Evolutionary conservation across 2,888 invertebrate species (phyloP), one percentile per base, ranked within the genome.

Genomic region (Anthoptus insignis): DNA sequence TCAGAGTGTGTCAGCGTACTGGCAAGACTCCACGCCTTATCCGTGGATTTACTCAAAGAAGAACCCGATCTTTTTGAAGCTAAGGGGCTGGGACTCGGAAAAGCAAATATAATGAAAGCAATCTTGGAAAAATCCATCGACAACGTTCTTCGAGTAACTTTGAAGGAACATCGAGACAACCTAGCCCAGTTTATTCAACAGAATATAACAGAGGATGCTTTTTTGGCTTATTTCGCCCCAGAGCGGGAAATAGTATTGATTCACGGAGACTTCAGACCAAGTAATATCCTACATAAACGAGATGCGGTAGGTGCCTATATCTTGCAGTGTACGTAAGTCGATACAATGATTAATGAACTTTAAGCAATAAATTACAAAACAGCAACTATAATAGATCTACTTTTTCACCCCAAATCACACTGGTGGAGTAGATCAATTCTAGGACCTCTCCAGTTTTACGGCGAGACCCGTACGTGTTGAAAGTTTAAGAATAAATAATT

Each of bases 21-120:
- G 22, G 83, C 82, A 0, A 80, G 77, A 65, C 76, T 83, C 16
- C 85, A 86, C 67, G 85, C 84, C 0, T 64, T 83, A 0, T 82
- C 82, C 0, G 76, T 84, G 8, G 82, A 80, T 0, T 72, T 79
- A 45, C 75, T 74, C 24, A 71, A 77, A 11, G 71, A 81, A 42
- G 54, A 78, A 8, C 81, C 81, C 0, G 74, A 78, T 27, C 69
- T 69, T 13, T 86, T 79, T 63, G 54, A 70, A 6, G 39, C 19
- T 8, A 42, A 32, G 2, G 19, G 72, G 2, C 45, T 59, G 7
- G 21, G 57, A 14, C 34, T 61, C 7, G 24, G 37, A 2, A 58
- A 67, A 6, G 49, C 71, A 2, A 54, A 65, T 3, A 32, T 34
- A 14, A 59, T 72, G 11, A 64, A 52, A 27, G 58, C 22, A 5